phyloP scores from a whole-genome alignment of 2,113 vertebrate genomes.

The Dicaeum eximium region DNA sequence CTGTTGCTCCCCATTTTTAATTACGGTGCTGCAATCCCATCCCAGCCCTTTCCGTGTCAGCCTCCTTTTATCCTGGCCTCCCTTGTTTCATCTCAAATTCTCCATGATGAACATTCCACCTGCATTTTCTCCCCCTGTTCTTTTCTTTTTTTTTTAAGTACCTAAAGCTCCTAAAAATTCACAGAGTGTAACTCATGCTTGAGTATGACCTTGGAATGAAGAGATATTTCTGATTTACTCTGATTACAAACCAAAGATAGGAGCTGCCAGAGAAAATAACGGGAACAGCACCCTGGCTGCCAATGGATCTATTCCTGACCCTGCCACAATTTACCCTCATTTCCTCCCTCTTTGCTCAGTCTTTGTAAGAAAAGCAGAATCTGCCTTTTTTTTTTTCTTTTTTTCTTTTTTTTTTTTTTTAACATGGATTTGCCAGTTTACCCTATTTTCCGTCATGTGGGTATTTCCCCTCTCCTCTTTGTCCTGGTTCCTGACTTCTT shows the following conservation, averaged over 20 bases:
- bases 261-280: neutral
- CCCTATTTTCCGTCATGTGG: accelerated
- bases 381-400: neutral
- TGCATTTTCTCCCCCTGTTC: neutral
- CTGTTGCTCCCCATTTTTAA: neutral
- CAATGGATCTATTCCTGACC: neutral
- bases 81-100: neutral
- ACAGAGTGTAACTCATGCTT: neutral
- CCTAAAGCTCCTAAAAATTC: neutral
- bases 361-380: neutral
- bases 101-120: neutral
- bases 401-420: neutral
- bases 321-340: neutral
- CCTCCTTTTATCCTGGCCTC: neutral
- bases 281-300: neutral
- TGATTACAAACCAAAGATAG: neutral
- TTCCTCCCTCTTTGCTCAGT: neutral
- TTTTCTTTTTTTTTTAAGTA: neutral
- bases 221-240: neutral
- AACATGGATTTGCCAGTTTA: neutral
- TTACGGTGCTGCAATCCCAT: neutral
- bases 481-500: neutral
- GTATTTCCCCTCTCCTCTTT: neutral
- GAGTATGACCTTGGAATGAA: neutral
- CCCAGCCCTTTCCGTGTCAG: neutral